Base-by-base conservation (phyloP, 2,797 vertebrate species). In the Macropodus opercularis region DNA sequence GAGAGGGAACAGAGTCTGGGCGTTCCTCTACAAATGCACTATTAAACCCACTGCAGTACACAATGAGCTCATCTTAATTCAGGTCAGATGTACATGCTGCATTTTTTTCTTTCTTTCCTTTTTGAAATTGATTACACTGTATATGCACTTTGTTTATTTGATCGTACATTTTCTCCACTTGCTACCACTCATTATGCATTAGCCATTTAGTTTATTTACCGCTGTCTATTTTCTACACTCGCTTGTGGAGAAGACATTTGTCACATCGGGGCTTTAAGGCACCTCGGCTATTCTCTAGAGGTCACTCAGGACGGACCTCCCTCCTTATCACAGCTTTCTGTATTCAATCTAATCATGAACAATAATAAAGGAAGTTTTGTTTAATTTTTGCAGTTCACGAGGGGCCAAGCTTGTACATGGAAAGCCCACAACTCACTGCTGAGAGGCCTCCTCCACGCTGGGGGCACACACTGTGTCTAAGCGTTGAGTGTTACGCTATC, bases 31-130 rank as follows among this genome's bases (percentile, higher is more conserved):
- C 90, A 90, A 92, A 92, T 80, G 90, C 92, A 91, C 92, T 93
- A 92, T 93, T 93, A 93, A 93, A 93, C 89, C 90, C 84, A 84
- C 83, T 83, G 87, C 91, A 89, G 90, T 93, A 93, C 91, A 94
- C 92, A 93, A 93, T 94, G 93, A 94, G 93, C 91, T 94, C 93
- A 94, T 92, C 90, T 88, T 94, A 93, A 93, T 94, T 93, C 91
- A 93, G 93, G 88, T 94, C 92, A 94, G 92, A 93, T 93, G 93
- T 92, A 93, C 90, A 89, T 92, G 86, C 89, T 90, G 87, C 87
- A 75, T 84, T 90, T 58, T 77, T 60, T 58, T 49, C 57, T 32
- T 68, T 60, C 49, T 46, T 79, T 61, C 58, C 44, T 71, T 79
- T 64, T 68, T 51, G 21, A 72, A 73, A 77, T 73, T 82, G 51